A percentile compares a stretch with the other conserved stretches of the same genome.
Evolutionary conservation across 2,113 vertebrate species (phyloP).

Genomic region (Misgurnus mizolepis): DNA sequence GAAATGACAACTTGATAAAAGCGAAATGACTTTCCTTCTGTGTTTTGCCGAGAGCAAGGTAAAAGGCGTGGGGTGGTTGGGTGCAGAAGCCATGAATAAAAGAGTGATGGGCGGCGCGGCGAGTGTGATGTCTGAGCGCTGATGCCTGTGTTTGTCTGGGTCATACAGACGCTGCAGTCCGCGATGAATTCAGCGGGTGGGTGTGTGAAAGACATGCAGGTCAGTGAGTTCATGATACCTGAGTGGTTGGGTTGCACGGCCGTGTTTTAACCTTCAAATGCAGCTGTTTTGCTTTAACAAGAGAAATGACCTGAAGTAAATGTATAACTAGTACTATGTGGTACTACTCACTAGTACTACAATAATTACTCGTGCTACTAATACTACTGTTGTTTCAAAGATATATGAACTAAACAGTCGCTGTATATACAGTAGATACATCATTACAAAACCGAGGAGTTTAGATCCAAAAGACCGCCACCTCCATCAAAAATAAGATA

Average conservation of each 20-base stretch:
- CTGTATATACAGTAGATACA: too few species aligned
- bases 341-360: not conserved
- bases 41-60: slow-evolving; percentile 68
- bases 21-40: slow-evolving; percentile 66
- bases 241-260: slow-evolving; percentile 59
- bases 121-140: slow-evolving; percentile 40
- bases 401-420: too few species aligned
- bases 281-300: slow-evolving; percentile 51
- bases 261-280: slow-evolving; percentile 39
- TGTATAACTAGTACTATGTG: slow-evolving; percentile 26
- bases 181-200: slow-evolving; percentile 27
- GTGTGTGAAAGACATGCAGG: slow-evolving; percentile 58
- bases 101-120: slow-evolving; percentile 19
- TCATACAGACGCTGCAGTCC: slow-evolving; percentile 49
- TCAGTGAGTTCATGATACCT: slow-evolving; percentile 67
- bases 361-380: not conserved
- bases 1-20: slow-evolving; percentile 77
- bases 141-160: slow-evolving; percentile 60
- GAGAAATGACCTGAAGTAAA: slow-evolving; percentile 26
- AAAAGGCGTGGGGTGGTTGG: slow-evolving; percentile 53
- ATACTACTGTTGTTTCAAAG: too few species aligned
- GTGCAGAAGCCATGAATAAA: slow-evolving; percentile 49
- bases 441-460: too few species aligned
- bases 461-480: too few species aligned
- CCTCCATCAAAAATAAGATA: too few species aligned